A percentile compares a stretch with the other conserved stretches of the same genome.
Conservation (phyloP, 2,888 invertebrate species). For the Ashinkailepas kermadecensis region DNA sequence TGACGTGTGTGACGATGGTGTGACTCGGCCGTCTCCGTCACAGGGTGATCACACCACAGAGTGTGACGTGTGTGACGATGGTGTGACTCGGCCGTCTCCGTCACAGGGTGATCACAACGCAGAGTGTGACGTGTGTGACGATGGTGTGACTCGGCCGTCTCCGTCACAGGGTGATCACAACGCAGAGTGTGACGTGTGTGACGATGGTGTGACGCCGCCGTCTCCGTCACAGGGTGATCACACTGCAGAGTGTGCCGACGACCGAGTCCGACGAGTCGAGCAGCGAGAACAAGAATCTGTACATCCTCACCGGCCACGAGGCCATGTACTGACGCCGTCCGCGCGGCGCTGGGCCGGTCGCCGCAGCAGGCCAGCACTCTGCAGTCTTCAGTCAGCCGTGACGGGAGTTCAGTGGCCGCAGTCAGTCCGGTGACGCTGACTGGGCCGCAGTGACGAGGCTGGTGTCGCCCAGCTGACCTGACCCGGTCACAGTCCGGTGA, state of each 20-base stretch:
- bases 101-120: neutral
- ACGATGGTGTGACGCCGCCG: too few relatives aligned
- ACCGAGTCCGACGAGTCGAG: neutral
- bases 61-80: neutral
- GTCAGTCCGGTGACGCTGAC: too few relatives aligned
- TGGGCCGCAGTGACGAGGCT: too few relatives aligned
- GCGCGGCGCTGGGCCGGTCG: neutral
- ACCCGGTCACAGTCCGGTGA: too few relatives aligned
- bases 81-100: neutral
- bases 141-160: too few relatives aligned
- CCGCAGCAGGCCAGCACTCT: too few relatives aligned
- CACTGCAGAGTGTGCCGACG: conserved; percentile 5
- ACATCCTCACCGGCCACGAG: conserved; percentile 16
- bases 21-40: too few relatives aligned
- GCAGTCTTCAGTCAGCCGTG: too few relatives aligned
- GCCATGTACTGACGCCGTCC: neutral
- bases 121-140: neutral
- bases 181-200: neutral
- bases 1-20: neutral
- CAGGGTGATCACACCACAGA: conserved; percentile 1
- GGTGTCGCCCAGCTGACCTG: too few relatives aligned
- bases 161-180: neutral
- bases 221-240: neutral
- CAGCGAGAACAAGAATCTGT: neutral
- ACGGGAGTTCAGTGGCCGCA: too few relatives aligned